Base-by-base conservation (phyloP, 1,140 invertebrate genomes). In the Micrasema longulum region DNA sequence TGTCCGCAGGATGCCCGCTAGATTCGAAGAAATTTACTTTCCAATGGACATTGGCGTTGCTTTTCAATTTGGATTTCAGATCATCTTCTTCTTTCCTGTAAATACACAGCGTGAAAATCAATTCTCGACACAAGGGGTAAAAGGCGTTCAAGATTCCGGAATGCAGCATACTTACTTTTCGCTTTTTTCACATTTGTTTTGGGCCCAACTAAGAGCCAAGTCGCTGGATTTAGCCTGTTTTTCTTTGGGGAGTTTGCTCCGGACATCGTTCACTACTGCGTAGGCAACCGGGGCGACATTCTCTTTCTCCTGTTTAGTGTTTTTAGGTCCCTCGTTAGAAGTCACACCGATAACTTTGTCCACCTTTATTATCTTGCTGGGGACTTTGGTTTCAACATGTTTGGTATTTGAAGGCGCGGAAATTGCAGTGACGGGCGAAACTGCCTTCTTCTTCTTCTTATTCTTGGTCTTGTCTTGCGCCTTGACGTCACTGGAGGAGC, bases 371-470 rank as follows among this genome's bases (percentile, higher is more conserved):
- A 38, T 18, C 35, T 68, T 22, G 31, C n/a, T 38, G 7, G 12
- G 23, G 9, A 16, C 7, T 66, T 66, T 67, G 47, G 36, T 84
- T 52, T 84, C 83, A 0, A 80, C 79, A 69, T 81, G 80, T 77
- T 84, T 83, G 4, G 23, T 14, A 11, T 45, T 20, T 12, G 47
- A 16, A 4, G 50, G 11, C 1, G 38, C 11, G 6, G 66, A 36
- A 2, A 63, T 18, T 38, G 64, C 71, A 6, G 64, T 69, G 12
- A 73, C 63, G 11, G 74, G 74, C 14, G 74, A 76, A 20, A 70
- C 60, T 6, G 77, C 87, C 75, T 93, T 92, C 76, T 93, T 92
- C 80, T 93, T 93, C 80, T 93, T 93, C 80, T 94, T 94, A 71
- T 94, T 92, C 78, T 92, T 93, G 60, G 87, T 66, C 65, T 73